Evolutionary conservation across 2,113 vertebrate genomes (phyloP).

Genomic region (Physeter macrocephalus): DNA sequence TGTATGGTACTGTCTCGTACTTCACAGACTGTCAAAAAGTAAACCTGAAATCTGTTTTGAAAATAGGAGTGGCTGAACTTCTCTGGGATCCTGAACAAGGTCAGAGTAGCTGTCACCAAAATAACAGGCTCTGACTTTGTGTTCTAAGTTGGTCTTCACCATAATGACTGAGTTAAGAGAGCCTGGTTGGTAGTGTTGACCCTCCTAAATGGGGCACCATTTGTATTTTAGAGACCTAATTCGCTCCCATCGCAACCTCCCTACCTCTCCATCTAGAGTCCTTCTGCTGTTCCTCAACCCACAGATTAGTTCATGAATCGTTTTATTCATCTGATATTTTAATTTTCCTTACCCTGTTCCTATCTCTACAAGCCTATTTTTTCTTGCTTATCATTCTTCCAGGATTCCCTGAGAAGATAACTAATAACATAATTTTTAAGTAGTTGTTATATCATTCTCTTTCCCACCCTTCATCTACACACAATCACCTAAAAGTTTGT

Average conservation of each 20-base stretch:
- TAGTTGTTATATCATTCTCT: background rate
- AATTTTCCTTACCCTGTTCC: background rate
- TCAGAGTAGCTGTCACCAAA: background rate
- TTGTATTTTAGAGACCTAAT: background rate
- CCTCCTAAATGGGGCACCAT: background rate
- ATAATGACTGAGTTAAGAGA: background rate
- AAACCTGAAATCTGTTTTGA: background rate
- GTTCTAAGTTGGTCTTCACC: background rate
- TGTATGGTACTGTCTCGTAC: rapidly evolving
- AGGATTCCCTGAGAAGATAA: background rate
- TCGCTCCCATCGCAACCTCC: background rate
- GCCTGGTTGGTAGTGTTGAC: background rate
- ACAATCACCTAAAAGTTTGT: background rate
- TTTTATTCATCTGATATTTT: background rate
- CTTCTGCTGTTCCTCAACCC: background rate
- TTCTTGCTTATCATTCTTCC: background rate
- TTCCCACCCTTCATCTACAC: background rate
- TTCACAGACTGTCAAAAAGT: background rate
- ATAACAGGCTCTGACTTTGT: background rate
- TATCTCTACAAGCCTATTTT: background rate
- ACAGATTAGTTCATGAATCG: background rate
- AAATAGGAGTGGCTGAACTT: background rate
- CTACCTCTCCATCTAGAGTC: background rate
- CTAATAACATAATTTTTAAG: background rate
- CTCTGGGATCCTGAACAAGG: background rate